Base-by-base conservation (phyloP, 2,113 vertebrate species). In the Galeopterus variegatus region DNA sequence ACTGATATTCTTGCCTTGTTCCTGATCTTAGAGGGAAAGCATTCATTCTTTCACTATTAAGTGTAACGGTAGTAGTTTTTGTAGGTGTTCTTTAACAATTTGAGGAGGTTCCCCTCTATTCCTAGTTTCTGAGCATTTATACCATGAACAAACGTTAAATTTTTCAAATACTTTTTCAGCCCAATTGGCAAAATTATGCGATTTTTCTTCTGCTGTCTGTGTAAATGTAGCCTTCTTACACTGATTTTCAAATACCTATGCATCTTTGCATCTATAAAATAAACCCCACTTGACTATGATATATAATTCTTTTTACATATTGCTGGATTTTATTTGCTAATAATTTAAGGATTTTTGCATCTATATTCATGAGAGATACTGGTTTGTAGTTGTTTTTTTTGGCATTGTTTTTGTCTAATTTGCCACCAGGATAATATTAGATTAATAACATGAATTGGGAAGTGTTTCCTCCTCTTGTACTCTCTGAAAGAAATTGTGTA, bases 171-270 rank as follows among this genome's bases (percentile, higher is more conserved):
- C 6, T 54, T 60, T 60, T 65, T 75, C 9, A 50, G 23, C 19
- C 76, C 36, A 82, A 21, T 82, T 33, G 24, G 69, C 76, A 52
- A 52, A 31, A 50, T 48, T 54, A n/a, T 75, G 33, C 88, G 69
- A 60, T 88, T 58, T 92, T 85, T 21, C 15, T 36, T 56, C 15
- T 50, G 64, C 67, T 58, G n/a, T 5, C 36, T 79, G 12, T 93
- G 83, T 41, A 52, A 79, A 60, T 70, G 23, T n/a, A 80, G 56
- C 56, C 41, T 41, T 41, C 41, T 79, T 60, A 56, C 2, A 54
- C 13, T 72, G 50, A 85, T 62, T 95, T 93, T 90, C 21, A 79
- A 85, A 93, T 60, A 82, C 24, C 76, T 41, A 75, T 36, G 56
- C 48, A 52, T 21, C 7, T 48, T 89, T 75, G 36, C 87, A 84